A percentile compares a stretch with the other conserved stretches of the same genome.
Evolutionary conservation across 1,140 invertebrate genomes (phyloP).

Genomic region (Coboldia fuscipes): DNA sequence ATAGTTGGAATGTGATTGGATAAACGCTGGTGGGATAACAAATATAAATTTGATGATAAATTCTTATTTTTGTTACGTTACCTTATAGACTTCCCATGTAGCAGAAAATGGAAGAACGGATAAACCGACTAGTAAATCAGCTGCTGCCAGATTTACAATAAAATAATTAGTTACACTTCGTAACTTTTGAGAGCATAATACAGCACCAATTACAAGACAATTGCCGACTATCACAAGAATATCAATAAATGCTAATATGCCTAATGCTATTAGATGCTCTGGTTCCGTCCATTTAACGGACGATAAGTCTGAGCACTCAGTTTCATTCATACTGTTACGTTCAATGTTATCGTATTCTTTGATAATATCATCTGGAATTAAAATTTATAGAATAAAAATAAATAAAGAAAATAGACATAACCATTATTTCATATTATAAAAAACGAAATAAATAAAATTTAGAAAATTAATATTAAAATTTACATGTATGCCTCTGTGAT

Average conservation of each 20-base stretch:
- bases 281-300: constrained; percentile 58
- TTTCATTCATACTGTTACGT: constrained; percentile 38
- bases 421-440: no score
- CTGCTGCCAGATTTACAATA: constrained; percentile 80
- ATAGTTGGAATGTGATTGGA: no score
- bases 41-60: no score
- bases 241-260: constrained; percentile 59
- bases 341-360: constrained; percentile 4
- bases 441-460: no score
- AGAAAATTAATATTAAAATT: no score
- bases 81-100: constrained; percentile 74
- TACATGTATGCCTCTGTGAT: no score
- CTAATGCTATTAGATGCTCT: constrained; percentile 44
- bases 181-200: constrained; percentile 68
- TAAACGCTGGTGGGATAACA: no score
- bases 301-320: constrained; percentile 49
- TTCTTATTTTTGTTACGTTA: no score
- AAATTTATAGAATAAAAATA: no score
- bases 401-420: no score
- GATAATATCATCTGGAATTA: constrained; percentile 16
- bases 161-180: constrained; percentile 87
- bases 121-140: constrained; percentile 76
- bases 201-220: constrained; percentile 76
- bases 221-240: constrained; percentile 75
- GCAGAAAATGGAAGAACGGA: constrained; percentile 81